Percentiles rank a stretch among this genome's conserved stretches.
Evolutionary conservation across 2,797 vertebrate species (phyloP).

Genomic region (Streptopelia turtur): DNA sequence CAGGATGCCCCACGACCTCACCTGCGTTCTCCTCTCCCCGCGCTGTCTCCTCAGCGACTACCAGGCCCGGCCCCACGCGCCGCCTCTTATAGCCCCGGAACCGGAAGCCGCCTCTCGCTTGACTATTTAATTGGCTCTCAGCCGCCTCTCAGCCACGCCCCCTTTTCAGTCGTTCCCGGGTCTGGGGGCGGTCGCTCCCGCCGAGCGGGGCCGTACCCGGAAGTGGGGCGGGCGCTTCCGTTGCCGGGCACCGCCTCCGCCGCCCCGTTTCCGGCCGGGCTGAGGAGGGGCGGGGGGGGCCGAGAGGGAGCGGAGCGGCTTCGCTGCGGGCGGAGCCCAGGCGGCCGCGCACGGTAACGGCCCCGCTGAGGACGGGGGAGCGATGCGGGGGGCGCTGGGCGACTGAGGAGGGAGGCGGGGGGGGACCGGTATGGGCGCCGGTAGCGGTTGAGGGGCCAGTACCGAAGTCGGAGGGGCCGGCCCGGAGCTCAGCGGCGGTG

Average conservation of each 20-base stretch:
- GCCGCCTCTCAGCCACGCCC: accelerated
- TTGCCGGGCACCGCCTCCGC: not conserved
- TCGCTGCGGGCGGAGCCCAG: not conserved
- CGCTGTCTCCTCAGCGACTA: accelerated
- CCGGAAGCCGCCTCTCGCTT: not conserved
- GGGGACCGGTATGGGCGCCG: too few relatives aligned
- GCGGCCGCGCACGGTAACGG: not conserved
- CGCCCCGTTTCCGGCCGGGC: not conserved
- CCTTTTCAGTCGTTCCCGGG: not conserved
- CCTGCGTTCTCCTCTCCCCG: too few relatives aligned
- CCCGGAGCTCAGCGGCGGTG: not conserved
- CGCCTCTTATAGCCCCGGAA: not conserved
- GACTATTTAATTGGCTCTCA: not conserved
- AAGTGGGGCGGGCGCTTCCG: not conserved
- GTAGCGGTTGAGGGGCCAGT: not conserved
- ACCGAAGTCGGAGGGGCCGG: not conserved
- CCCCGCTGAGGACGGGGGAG: too few relatives aligned
- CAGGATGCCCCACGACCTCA: too few relatives aligned
- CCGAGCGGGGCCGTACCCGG: not conserved
- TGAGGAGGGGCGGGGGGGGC: not conserved
- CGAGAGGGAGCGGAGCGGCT: not conserved
- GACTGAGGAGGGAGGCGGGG: not conserved
- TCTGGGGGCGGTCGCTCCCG: accelerated
- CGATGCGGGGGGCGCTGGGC: too few relatives aligned
- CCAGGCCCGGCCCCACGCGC: accelerated